Evolutionary conservation across 2,113 vertebrate species (phyloP).

Genomic region (Aldabrachelys gigantea): DNA sequence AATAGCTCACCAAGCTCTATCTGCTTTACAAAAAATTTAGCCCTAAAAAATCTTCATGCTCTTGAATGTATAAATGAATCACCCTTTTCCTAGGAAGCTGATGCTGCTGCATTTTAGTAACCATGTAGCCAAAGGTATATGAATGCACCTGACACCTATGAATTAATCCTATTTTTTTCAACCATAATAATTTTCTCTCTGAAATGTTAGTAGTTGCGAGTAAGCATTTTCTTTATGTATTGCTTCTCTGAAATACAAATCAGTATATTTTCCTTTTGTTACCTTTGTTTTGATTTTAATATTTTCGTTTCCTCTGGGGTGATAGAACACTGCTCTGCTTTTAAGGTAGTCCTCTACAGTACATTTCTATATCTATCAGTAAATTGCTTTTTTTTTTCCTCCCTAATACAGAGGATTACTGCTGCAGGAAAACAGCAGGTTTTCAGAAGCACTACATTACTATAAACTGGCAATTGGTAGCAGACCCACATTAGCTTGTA

Average conservation of each 20-base stretch:
- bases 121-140: not conserved
- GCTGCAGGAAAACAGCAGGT: constrained; percentile 96
- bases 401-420: constrained; percentile 88
- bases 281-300: not conserved
- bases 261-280: not conserved
- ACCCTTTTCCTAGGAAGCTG: not conserved
- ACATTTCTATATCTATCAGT: not conserved
- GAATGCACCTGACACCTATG: not conserved
- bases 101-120: not conserved
- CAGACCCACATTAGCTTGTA: constrained; percentile 98
- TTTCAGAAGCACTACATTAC: constrained; percentile 95
- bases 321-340: not conserved
- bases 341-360: constrained; percentile 8
- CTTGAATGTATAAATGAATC: not conserved
- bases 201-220: not conserved
- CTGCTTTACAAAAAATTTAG: not conserved
- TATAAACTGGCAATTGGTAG: constrained; percentile 98
- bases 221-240: not conserved
- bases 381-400: not conserved
- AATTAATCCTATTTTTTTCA: not conserved
- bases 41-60: not conserved
- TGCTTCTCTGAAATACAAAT: not conserved
- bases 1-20: not conserved
- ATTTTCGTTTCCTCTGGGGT: not conserved
- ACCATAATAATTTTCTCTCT: not conserved